phyloP scores from a whole-genome alignment of 2,888 invertebrate genomes.

The Sphaerophoria rueppellii region DNA sequence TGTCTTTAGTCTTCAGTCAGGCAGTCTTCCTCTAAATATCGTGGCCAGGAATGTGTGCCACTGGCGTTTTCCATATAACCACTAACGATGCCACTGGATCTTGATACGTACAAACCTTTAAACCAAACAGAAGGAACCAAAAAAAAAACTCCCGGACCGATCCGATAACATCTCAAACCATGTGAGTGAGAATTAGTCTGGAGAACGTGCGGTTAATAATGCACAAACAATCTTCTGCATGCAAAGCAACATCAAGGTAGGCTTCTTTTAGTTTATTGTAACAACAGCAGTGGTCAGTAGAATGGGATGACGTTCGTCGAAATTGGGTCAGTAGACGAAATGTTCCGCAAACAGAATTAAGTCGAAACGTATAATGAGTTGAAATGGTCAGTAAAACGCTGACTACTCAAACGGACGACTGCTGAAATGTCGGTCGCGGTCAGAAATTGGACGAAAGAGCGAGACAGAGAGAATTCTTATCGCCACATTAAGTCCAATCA shows the following conservation, averaged over 20 bases:
- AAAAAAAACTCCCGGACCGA: slow-evolving; percentile 8
- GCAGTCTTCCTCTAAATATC: background rate
- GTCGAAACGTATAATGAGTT: slow-evolving; percentile 54
- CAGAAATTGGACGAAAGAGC: background rate
- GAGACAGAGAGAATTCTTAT: slow-evolving; percentile 47
- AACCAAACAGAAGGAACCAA: slow-evolving; percentile 12
- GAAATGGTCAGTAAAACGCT: slow-evolving; percentile 31
- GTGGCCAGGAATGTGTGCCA: slow-evolving; percentile 35
- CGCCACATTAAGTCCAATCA: slow-evolving; percentile 70
- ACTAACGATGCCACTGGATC: slow-evolving; percentile 54
- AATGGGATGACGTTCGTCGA: slow-evolving; percentile 27
- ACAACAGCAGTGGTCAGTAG: slow-evolving; percentile 53
- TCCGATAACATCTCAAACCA: slow-evolving; percentile 49
- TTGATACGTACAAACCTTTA: slow-evolving; percentile 25
- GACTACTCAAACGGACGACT: background rate
- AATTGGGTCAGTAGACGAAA: slow-evolving; percentile 69
- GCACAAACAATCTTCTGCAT: slow-evolving; percentile 60
- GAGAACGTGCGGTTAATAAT: slow-evolving; percentile 69
- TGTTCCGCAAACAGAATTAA: slow-evolving; percentile 69
- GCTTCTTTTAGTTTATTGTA: slow-evolving; percentile 60
- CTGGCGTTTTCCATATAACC: slow-evolving; percentile 51
- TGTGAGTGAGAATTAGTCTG: slow-evolving; percentile 63
- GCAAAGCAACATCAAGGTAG: slow-evolving; percentile 5
- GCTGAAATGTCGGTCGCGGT: background rate
- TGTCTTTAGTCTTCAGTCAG: background rate